Evolutionary conservation across 2,113 vertebrate species (phyloP).

Genomic region (Microcebus griseorufus): DNA sequence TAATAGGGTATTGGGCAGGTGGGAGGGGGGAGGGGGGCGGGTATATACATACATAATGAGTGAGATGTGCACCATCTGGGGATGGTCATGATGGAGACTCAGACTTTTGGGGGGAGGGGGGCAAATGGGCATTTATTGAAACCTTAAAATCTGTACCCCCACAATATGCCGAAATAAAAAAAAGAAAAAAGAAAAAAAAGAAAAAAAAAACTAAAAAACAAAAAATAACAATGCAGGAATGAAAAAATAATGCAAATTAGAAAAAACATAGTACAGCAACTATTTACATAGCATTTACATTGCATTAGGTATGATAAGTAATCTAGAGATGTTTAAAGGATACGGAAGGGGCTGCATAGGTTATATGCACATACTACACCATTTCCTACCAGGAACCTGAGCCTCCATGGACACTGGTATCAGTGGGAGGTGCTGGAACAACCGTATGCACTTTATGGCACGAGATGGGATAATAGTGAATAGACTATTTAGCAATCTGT

Average conservation of each 20-base stretch:
- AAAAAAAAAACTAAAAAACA: not conserved
- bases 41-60: too few relatives aligned
- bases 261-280: not conserved
- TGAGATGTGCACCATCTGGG: too few relatives aligned
- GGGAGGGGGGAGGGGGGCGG: too few relatives aligned
- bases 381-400: not conserved
- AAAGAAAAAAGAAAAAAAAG: too few relatives aligned
- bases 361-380: not conserved
- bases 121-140: too few relatives aligned
- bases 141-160: too few relatives aligned
- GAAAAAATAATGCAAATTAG: not conserved
- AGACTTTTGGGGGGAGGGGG: too few relatives aligned
- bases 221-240: not conserved
- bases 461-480: not conserved
- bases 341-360: not conserved
- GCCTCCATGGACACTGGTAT: not conserved
- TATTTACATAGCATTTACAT: not conserved
- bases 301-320: not conserved
- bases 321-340: not conserved
- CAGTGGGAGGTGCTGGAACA: not conserved
- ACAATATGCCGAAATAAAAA: too few relatives aligned
- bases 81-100: too few relatives aligned
- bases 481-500: not conserved
- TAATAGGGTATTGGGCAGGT: too few relatives aligned
- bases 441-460: not conserved